These are phyloP conservation scores for Cheilosia soror DNA, from an alignment of 2,888 invertebrate species.

Conservation along the genomic window DNA sequence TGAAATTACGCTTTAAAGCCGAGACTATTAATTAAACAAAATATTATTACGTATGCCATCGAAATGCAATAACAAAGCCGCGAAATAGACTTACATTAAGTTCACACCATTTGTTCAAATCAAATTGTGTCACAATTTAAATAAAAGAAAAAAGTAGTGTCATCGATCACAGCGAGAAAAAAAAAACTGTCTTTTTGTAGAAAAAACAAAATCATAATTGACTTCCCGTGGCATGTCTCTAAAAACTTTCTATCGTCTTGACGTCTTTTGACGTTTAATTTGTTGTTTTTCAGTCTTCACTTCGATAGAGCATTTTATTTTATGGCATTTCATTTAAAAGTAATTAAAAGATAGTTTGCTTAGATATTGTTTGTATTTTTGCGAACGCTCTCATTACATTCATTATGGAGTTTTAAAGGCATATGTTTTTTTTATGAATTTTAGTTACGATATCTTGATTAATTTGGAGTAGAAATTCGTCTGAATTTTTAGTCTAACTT, in stretches of 20 bases:
- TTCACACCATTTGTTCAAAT: neutral
- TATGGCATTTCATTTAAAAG: too few relatives aligned
- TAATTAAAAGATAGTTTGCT: too few relatives aligned
- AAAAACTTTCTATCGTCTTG: slow-evolving; percentile 23
- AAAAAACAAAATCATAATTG: slow-evolving; percentile 8
- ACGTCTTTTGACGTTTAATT: neutral
- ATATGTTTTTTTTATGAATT: too few relatives aligned
- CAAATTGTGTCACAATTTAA: slow-evolving; percentile 17
- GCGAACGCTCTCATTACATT: too few relatives aligned
- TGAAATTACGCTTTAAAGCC: neutral
- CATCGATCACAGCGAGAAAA: slow-evolving; percentile 2
- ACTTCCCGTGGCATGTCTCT: slow-evolving; percentile 21
- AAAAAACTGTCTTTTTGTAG: slow-evolving; percentile 14
- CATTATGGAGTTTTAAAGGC: too few relatives aligned
- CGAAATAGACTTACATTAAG: neutral
- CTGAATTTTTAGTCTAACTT: too few relatives aligned
- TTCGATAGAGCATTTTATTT: neutral
- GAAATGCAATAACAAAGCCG: slow-evolving; percentile 13
- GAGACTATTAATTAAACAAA: slow-evolving; percentile 5
- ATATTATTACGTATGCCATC: neutral
- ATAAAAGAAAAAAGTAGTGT: slow-evolving; percentile 1
- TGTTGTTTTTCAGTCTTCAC: neutral
- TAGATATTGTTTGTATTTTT: too few relatives aligned
- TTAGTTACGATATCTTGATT: too few relatives aligned
- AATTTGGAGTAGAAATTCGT: too few relatives aligned